Evolutionary conservation across 2,113 vertebrate species (phyloP).

Genomic region (Polypterus senegalus): DNA sequence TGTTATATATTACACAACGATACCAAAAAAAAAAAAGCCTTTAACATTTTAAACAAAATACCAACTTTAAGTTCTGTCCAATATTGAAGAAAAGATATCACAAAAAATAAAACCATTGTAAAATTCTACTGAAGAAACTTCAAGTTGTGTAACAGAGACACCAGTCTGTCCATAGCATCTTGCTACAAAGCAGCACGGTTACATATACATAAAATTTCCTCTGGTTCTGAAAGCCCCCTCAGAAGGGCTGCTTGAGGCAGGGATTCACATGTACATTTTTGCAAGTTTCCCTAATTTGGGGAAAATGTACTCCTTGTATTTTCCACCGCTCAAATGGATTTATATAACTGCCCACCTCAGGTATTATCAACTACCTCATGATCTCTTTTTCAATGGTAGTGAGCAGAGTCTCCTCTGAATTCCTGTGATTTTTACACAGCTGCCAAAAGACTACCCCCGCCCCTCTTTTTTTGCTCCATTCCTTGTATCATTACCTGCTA

Average conservation of each 20-base stretch:
- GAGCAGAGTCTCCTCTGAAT: conserved; percentile 9
- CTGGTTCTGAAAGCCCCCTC: no score
- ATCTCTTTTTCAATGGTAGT: background rate
- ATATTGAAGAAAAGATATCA: conserved; percentile 16
- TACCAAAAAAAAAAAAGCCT: no score
- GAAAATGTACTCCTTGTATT: no score
- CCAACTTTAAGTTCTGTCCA: conserved; percentile 19
- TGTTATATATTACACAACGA: no score
- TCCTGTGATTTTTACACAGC: conserved; percentile 2
- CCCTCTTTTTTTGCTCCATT: background rate
- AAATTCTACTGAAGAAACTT: background rate
- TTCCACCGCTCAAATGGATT: no score
- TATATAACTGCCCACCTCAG: conserved; percentile 2
- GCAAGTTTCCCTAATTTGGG: no score
- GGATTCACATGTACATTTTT: no score
- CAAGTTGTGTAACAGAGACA: no score
- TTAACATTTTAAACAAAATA: conserved; percentile 6
- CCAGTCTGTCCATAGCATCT: no score
- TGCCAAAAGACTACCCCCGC: background rate
- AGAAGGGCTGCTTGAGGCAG: no score
- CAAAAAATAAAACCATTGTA: conserved; percentile 15
- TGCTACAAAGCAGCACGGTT: no score
- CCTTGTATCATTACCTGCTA: conserved; percentile 5
- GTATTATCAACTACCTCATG: conserved; percentile 5
- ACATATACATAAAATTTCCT: no score